A percentile compares a stretch with the other conserved stretches of the same genome.
phyloP scores from a whole-genome alignment of 2,888 invertebrate species.

The Torymus auratus region DNA sequence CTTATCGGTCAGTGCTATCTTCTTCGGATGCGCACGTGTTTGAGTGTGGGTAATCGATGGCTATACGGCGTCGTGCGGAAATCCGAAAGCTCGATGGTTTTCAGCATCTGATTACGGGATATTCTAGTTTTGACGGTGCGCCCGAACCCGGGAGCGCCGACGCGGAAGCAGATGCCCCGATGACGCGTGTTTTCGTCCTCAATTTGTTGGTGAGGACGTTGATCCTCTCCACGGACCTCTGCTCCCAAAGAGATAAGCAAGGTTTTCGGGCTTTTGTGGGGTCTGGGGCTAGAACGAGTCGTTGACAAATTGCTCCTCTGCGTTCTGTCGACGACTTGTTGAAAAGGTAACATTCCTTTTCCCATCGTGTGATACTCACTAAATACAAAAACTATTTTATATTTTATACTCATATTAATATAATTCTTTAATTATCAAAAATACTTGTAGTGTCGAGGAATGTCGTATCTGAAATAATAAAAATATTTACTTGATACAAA shows the following conservation, averaged over 20 bases:
- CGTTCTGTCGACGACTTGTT: not conserved
- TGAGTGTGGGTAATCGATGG: not conserved
- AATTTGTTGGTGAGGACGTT: constrained; percentile 32
- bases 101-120: constrained; percentile 19
- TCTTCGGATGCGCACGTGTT: not conserved
- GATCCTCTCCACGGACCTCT: not conserved
- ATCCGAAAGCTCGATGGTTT: constrained; percentile 30
- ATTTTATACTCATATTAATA: too few relatives aligned
- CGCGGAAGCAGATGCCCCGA: too few relatives aligned
- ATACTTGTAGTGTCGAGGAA: too few relatives aligned
- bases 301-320: constrained; percentile 3
- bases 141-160: not conserved
- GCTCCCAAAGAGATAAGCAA: not conserved
- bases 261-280: not conserved
- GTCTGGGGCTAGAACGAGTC: too few relatives aligned
- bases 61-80: not conserved
- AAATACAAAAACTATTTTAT: too few relatives aligned
- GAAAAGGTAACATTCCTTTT: too few relatives aligned
- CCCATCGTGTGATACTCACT: too few relatives aligned
- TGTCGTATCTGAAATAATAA: too few relatives aligned
- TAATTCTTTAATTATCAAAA: too few relatives aligned
- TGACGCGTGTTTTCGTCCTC: constrained; percentile 13
- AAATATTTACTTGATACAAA: too few relatives aligned
- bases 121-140: not conserved
- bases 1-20: not conserved